A percentile compares a stretch with the other conserved stretches of the same genome.
Evolutionary conservation across 2,113 vertebrate genomes (phyloP).

Genomic region (Riparia riparia): DNA sequence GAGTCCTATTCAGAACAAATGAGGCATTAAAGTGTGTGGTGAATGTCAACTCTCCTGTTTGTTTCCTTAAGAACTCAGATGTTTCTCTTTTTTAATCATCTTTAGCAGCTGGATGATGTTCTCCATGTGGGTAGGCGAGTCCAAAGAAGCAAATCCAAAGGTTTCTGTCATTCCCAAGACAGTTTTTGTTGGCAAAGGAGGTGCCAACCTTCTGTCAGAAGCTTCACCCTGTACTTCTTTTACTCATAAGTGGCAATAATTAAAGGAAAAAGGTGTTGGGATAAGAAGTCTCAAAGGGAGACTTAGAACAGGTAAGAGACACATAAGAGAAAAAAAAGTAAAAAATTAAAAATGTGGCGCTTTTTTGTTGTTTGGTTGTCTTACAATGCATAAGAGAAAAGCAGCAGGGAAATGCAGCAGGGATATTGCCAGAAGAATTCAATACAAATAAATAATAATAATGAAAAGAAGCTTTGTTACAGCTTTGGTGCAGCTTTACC

Average conservation of each 20-base stretch:
- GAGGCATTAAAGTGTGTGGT: background rate
- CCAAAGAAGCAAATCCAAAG: background rate
- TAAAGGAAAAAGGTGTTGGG: background rate
- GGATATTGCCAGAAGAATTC: background rate
- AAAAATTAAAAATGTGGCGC: background rate
- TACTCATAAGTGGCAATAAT: background rate
- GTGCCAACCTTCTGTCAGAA: background rate
- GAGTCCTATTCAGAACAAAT: background rate
- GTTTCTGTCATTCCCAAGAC: background rate
- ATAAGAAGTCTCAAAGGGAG: background rate
- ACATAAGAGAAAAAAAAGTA: background rate
- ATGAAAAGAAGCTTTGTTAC: background rate
- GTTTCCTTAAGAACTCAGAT: background rate
- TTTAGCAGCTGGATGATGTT: background rate
- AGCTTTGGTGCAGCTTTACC: background rate
- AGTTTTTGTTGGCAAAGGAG: background rate
- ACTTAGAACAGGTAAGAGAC: background rate
- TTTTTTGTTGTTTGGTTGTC: background rate
- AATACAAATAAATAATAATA: background rate
- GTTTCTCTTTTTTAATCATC: background rate
- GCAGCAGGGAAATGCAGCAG: background rate
- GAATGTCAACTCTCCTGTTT: background rate
- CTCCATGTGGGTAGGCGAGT: rapidly evolving
- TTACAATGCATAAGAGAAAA: background rate
- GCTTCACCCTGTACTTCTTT: background rate